phyloP scores from a whole-genome alignment of 2,888 invertebrate genomes.

The Epiblema foenella region DNA sequence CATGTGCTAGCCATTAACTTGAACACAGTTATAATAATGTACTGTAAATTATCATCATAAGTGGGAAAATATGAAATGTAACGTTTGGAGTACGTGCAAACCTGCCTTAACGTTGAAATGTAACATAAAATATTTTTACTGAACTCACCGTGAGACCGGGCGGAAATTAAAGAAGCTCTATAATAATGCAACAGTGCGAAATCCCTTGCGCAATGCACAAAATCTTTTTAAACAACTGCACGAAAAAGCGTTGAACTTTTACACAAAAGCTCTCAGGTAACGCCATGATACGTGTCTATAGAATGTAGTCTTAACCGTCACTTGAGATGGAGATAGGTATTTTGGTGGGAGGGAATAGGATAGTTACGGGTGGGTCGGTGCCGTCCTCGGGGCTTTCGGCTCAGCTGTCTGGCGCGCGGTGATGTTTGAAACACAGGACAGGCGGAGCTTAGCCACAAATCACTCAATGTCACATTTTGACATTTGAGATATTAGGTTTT shows the following conservation, averaged over 20 bases:
- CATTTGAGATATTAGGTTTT: constrained; percentile 86
- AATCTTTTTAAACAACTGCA: constrained; percentile 77
- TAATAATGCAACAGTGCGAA: constrained; percentile 57
- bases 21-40: not conserved
- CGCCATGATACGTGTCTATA: constrained; percentile 77
- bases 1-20: not conserved
- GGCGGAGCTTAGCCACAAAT: constrained; percentile 86
- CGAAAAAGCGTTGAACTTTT: constrained; percentile 82
- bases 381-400: constrained; percentile 79
- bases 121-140: constrained; percentile 23
- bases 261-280: constrained; percentile 84
- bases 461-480: constrained; percentile 86
- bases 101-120: constrained; percentile 17
- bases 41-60: not conserved
- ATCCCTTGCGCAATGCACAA: constrained; percentile 65
- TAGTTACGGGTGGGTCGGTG: constrained; percentile 71
- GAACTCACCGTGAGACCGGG: constrained; percentile 54
- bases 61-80: constrained; percentile 9
- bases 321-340: constrained; percentile 67
- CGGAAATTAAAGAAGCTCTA: constrained; percentile 53
- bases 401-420: constrained; percentile 84
- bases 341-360: constrained; percentile 66
- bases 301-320: constrained; percentile 74
- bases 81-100: not conserved
- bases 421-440: constrained; percentile 86